Evolutionary conservation across 2,888 invertebrate genomes (phyloP), one percentile per base, ranked within the genome.

Genomic region (Cartodere bifasciata): DNA sequence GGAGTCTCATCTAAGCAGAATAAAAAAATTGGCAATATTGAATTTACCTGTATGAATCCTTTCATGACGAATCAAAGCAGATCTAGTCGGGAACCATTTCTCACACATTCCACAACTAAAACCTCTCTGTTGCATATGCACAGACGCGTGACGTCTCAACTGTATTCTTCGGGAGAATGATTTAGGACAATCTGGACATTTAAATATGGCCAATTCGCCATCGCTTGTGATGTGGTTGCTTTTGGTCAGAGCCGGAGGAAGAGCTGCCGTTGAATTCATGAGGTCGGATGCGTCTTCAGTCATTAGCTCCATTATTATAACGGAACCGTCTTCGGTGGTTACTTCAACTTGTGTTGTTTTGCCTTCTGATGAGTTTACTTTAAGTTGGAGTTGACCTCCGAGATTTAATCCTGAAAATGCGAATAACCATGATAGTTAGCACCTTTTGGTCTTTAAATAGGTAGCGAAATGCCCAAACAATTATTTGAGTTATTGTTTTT

Each of bases 31-130:
- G n/a, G n/a, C n/a, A n/a, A n/a, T n/a, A n/a, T n/a, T n/a, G n/a
- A n/a, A n/a, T n/a, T n/a, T n/a, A n/a, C n/a, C 76, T 1, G 74
- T 72, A 56, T 82, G 82, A 29, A 72, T 72, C 32, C 77, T 66
- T 56, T 67, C 67, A 55, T 83, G 82, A 1, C 82, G 68, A 22
- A 69, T 65, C 15, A 79, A 60, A n/a, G 75, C 75, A 32, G 75
- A 70, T 42, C 67, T 56, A 2, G 77, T 73, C 6, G 77, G 73
- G 49, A 81, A 70, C 63, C 69, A 70, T 53, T 76, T 72, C 36
- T 72, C 70, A 44, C 79, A 79, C 16, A 65, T 63, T 39, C 79
- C 62, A 35, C 62, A 68, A 20, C 65, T 68, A 40, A 64, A 69
- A 4, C 69, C 68, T 36, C 67, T 52, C 34, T 72, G 71, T 23